These are phyloP conservation scores for Rhagologus leucostigma DNA, from an alignment of 2,113 vertebrate species.

Conservation along the genomic window DNA sequence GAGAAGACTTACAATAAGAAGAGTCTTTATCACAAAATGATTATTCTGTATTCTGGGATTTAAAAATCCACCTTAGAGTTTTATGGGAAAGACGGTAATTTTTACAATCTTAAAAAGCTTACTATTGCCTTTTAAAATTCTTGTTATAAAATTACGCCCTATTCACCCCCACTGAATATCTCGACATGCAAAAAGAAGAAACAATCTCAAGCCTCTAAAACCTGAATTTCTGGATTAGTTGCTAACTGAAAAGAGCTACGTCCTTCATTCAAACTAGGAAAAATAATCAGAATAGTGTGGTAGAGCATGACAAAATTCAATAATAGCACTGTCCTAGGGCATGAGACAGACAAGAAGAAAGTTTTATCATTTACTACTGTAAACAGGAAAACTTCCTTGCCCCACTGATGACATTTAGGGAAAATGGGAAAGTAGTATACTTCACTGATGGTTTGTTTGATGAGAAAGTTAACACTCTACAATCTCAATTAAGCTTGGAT, in stretches of 20 bases:
- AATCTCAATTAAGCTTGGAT: background rate
- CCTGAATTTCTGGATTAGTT: background rate
- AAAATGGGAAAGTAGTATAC: background rate
- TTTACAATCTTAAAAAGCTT: background rate
- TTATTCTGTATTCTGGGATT: background rate
- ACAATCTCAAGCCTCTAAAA: background rate
- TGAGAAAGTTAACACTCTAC: background rate
- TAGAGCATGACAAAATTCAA: background rate
- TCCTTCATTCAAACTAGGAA: background rate
- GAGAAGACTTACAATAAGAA: background rate
- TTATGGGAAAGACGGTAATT: background rate
- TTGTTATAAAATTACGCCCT: background rate
- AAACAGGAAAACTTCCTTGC: background rate
- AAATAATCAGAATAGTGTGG: background rate
- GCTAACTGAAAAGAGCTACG: background rate
- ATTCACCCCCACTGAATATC: background rate
- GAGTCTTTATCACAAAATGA: background rate
- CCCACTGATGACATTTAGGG: background rate
- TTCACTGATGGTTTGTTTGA: background rate
- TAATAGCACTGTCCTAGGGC: background rate
- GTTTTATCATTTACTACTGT: background rate
- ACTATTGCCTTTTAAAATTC: background rate
- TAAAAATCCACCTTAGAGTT: background rate
- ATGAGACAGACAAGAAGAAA: background rate
- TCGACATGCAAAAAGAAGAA: background rate